Percentiles rank a stretch among this genome's conserved stretches.
Evolutionary conservation across 1,140 invertebrate species (phyloP).

Genomic region (Adoxophyes honmai): DNA sequence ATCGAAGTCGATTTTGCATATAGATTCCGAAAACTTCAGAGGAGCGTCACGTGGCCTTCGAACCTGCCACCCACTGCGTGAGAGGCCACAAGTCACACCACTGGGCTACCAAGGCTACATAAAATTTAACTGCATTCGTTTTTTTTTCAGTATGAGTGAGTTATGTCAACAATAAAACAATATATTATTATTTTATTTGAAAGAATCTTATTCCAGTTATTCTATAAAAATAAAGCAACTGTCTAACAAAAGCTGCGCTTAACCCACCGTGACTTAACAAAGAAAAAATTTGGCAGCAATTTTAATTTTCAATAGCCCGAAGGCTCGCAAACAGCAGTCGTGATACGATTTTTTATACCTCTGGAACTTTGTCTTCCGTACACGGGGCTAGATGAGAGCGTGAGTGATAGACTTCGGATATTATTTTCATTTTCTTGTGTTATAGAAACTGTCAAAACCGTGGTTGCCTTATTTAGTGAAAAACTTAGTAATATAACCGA

Average conservation of each 20-base stretch:
- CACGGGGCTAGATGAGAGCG: slow-evolving; percentile 23
- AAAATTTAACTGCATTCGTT: too few species aligned
- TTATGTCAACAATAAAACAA: too few species aligned
- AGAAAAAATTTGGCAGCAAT: slow-evolving; percentile 58
- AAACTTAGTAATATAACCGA: too few species aligned
- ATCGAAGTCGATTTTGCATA: too few species aligned
- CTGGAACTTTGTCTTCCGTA: slow-evolving; percentile 32
- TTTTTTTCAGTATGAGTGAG: too few species aligned
- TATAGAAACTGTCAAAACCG: background rate
- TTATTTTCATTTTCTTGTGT: background rate
- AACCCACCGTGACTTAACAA: slow-evolving; percentile 40
- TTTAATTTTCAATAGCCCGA: slow-evolving; percentile 71
- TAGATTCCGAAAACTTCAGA: too few species aligned
- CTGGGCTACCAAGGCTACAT: too few species aligned
- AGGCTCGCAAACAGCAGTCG: slow-evolving; percentile 53
- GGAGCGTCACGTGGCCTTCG: too few species aligned
- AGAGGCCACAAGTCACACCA: too few species aligned
- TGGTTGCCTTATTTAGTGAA: too few species aligned
- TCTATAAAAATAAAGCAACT: slow-evolving; percentile 19
- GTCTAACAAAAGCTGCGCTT: slow-evolving; percentile 37
- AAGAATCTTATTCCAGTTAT: background rate
- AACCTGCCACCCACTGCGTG: too few species aligned
- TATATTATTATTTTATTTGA: too few species aligned
- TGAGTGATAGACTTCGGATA: slow-evolving; percentile 8
- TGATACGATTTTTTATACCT: slow-evolving; percentile 56